Evolutionary conservation across 2,888 invertebrate species (phyloP).

Genomic region (Euphydryas editha): DNA sequence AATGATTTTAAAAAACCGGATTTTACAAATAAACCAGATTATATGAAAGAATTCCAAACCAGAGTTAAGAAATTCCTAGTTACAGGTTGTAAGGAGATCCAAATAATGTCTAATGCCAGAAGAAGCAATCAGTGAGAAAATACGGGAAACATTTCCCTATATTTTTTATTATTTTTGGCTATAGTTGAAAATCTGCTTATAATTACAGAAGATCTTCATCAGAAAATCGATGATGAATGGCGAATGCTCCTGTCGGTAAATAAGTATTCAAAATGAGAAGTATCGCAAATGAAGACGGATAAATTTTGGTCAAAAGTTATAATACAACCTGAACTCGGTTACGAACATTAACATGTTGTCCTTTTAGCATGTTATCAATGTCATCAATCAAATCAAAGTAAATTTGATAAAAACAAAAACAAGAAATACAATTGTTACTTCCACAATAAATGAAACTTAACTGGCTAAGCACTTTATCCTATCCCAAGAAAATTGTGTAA

Average conservation of each 20-base stretch:
- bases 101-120: not conserved
- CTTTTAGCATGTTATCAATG: too few relatives aligned
- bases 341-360: too few relatives aligned
- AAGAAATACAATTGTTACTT: not conserved
- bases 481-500: too few relatives aligned
- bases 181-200: not conserved
- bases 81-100: not conserved
- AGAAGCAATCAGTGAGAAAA: slow-evolving; percentile 6
- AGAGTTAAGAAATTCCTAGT: not conserved
- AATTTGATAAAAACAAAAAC: not conserved
- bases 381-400: too few relatives aligned
- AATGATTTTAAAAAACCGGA: too few relatives aligned
- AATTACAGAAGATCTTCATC: slow-evolving; percentile 8
- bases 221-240: not conserved
- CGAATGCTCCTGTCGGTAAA: too few relatives aligned
- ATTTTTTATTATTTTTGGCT: not conserved
- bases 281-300: too few relatives aligned
- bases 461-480: too few relatives aligned
- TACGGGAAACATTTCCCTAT: slow-evolving; percentile 5
- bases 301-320: too few relatives aligned
- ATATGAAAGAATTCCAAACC: slow-evolving; percentile 4
- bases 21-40: not conserved
- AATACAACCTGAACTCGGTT: too few relatives aligned
- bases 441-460: not conserved
- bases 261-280: too few relatives aligned